Conservation (phyloP, 2,113 vertebrate species). For the Ramphastos sulfuratus region DNA sequence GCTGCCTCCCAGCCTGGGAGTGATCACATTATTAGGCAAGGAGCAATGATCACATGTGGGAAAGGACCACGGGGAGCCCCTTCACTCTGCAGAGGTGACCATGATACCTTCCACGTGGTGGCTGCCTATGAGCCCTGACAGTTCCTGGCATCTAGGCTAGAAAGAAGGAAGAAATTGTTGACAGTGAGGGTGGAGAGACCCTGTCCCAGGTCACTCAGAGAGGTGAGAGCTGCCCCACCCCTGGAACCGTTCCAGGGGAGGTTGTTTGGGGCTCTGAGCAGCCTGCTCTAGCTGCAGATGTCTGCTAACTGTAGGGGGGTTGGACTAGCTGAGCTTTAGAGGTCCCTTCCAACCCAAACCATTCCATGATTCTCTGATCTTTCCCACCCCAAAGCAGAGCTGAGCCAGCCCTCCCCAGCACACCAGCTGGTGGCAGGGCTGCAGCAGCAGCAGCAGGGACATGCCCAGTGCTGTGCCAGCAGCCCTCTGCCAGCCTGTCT, state of each 20-base stretch:
- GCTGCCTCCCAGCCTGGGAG: background rate
- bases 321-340: background rate
- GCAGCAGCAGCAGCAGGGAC: background rate
- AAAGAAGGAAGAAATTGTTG: background rate
- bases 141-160: background rate
- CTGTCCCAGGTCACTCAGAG: background rate
- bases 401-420: background rate
- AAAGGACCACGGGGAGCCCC: fast-evolving
- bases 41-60: background rate
- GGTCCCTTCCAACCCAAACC: background rate
- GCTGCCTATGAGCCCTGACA: background rate
- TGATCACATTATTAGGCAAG: no score
- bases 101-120: fast-evolving
- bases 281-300: background rate
- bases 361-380: background rate
- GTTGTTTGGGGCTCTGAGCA: background rate
- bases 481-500: background rate
- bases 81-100: background rate
- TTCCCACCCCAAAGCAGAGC: background rate
- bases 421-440: background rate
- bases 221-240: background rate
- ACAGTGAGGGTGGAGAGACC: background rate
- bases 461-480: background rate
- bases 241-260: background rate
- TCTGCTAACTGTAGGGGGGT: background rate